phyloP scores from a whole-genome alignment of 1,140 invertebrate genomes.

The Colletes latitarsis region DNA sequence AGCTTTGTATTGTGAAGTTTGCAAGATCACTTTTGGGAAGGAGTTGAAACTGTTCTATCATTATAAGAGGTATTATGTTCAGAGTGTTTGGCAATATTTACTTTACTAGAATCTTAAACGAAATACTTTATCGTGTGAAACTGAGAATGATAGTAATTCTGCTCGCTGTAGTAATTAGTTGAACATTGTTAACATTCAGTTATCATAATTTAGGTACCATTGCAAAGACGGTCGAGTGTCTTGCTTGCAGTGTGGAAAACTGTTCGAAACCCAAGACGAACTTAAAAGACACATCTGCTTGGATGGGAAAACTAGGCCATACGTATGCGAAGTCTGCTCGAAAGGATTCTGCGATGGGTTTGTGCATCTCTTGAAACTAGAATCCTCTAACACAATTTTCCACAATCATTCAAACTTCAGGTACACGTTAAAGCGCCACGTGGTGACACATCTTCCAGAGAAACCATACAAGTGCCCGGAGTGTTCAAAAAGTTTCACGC shows the following conservation, averaged over 20 bases:
- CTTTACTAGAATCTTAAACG: too few species aligned
- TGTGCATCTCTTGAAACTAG: conserved; percentile 68
- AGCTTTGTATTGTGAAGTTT: conserved; percentile 63
- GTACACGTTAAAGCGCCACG: conserved; percentile 91
- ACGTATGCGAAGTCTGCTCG: conserved; percentile 95
- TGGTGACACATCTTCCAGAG: conserved; percentile 83
- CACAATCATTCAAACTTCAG: background rate
- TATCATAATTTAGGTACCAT: conserved; percentile 49
- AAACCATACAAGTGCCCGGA: conserved; percentile 91
- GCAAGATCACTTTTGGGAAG: conserved; percentile 66
- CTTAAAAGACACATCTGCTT: conserved; percentile 60
- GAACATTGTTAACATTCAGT: too few species aligned
- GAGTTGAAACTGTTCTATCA: conserved; percentile 70
- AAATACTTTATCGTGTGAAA: too few species aligned
- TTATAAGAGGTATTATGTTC: conserved; percentile 58
- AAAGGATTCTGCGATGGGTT: conserved; percentile 92
- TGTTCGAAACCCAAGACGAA: conserved; percentile 60
- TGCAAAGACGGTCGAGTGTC: conserved; percentile 63
- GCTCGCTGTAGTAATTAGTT: too few species aligned
- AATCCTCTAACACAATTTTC: too few species aligned
- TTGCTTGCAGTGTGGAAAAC: conserved; percentile 68
- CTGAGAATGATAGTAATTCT: too few species aligned
- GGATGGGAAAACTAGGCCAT: conserved; percentile 82
- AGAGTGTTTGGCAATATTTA: too few species aligned
- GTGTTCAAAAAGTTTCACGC: conserved; percentile 84